Evolutionary conservation across 2,797 vertebrate genomes (phyloP).

Genomic region (Artibeus jamaicensis): DNA sequence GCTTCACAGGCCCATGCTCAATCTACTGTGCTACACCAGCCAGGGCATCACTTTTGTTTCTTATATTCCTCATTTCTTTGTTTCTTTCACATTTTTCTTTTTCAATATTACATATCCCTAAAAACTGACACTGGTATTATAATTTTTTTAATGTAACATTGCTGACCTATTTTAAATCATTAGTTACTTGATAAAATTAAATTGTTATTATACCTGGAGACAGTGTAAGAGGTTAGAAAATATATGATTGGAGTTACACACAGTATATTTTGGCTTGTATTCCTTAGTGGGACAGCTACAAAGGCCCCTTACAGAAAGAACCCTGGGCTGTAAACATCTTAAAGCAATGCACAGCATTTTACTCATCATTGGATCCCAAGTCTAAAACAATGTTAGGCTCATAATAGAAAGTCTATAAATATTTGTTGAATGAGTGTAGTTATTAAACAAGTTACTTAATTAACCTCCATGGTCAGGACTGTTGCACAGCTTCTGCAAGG

Average conservation of each 20-base stretch:
- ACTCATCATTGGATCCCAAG: neutral
- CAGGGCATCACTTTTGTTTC: conserved; percentile 13
- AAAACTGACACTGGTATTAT: neutral
- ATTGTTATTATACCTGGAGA: neutral
- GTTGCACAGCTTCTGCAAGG: neutral
- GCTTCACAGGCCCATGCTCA: too few species aligned
- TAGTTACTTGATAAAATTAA: neutral
- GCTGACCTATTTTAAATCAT: neutral
- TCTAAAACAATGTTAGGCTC: neutral
- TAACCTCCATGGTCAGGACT: neutral
- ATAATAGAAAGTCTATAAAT: neutral
- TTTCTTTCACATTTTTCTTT: conserved; percentile 17
- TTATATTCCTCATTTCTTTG: neutral
- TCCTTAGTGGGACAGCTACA: neutral
- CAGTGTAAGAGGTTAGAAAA: neutral
- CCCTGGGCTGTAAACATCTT: neutral
- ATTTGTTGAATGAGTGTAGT: neutral
- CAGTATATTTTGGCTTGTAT: neutral
- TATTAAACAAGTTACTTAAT: neutral
- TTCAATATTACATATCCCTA: neutral
- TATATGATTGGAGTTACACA: neutral
- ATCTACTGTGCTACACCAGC: too few species aligned
- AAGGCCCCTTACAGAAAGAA: neutral
- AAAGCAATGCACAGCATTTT: neutral
- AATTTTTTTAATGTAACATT: neutral